Conservation (phyloP, 2,797 vertebrate genomes). For the Ctenopoma multispine region DNA sequence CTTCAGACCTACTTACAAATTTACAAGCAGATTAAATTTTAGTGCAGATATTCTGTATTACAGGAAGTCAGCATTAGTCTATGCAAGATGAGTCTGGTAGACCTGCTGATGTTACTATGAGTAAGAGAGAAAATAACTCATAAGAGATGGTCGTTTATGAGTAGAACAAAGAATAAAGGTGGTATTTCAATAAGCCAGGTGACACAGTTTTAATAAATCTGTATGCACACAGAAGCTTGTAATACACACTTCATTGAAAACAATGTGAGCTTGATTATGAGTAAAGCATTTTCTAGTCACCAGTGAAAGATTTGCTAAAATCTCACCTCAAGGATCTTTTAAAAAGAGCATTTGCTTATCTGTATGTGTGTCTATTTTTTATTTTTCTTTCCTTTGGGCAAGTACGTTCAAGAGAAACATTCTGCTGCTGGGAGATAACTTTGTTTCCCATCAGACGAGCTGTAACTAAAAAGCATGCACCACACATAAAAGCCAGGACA, state of each 20-base stretch:
- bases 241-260: conserved; percentile 5
- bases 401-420: conserved; percentile 34
- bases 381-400: background rate
- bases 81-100: conserved; percentile 6
- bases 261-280: background rate
- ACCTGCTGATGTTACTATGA: conserved; percentile 2
- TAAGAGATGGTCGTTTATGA: background rate
- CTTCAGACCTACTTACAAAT: conserved; percentile 20
- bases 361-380: background rate
- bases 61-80: conserved; percentile 13
- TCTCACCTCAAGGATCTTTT: conserved; percentile 3
- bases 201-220: conserved; percentile 6
- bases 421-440: conserved; percentile 48
- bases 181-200: background rate
- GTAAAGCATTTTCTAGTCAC: conserved; percentile 11
- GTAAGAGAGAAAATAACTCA: background rate
- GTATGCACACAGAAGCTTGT: background rate
- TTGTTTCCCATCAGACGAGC: conserved; percentile 41
- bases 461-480: conserved; percentile 35
- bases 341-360: conserved; percentile 29
- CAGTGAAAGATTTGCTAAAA: conserved; percentile 20
- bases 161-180: background rate
- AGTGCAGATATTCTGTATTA: conserved; percentile 11
- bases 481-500: conserved; percentile 45
- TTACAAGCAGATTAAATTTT: conserved; percentile 34